phyloP scores from a whole-genome alignment of 2,888 invertebrate genomes.

The Trichopria drosophilae region DNA sequence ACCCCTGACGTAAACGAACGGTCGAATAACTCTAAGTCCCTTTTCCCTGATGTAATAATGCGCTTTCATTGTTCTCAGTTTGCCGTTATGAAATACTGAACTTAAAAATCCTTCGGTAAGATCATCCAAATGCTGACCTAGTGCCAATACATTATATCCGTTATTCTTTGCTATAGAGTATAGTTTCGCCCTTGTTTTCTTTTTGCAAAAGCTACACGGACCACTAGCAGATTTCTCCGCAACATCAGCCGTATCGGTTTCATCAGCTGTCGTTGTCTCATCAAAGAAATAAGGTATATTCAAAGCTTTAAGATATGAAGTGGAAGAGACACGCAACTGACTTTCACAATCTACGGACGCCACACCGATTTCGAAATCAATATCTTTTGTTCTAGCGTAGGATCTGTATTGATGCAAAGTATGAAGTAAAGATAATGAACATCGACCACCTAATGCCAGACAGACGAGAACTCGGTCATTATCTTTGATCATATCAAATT shows the following conservation, averaged over 20 bases:
- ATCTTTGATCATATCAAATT: slow-evolving; percentile 81
- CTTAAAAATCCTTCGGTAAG: slow-evolving; percentile 81
- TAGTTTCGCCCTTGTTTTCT: slow-evolving; percentile 73
- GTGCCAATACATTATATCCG: slow-evolving; percentile 83
- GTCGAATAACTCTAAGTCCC: slow-evolving; percentile 80
- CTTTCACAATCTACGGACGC: slow-evolving; percentile 76
- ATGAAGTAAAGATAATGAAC: slow-evolving; percentile 83
- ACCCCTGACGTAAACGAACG: slow-evolving; percentile 84
- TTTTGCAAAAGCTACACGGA: slow-evolving; percentile 72
- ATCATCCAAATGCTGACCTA: slow-evolving; percentile 86
- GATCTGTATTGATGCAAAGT: slow-evolving; percentile 83
- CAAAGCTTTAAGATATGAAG: slow-evolving; percentile 62
- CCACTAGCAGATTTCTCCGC: slow-evolving; percentile 46
- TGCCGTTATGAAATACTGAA: slow-evolving; percentile 80
- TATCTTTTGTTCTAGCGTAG: slow-evolving; percentile 73
- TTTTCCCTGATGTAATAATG: slow-evolving; percentile 81
- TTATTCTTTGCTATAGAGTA: slow-evolving; percentile 75
- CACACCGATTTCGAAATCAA: slow-evolving; percentile 73
- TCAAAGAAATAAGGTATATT: slow-evolving; percentile 67
- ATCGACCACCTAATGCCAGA: slow-evolving; percentile 71
- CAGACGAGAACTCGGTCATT: slow-evolving; percentile 84
- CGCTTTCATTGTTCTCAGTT: slow-evolving; percentile 76
- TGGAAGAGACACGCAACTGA: slow-evolving; percentile 64
- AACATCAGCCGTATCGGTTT: slow-evolving; percentile 60
- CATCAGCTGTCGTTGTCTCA: slow-evolving; percentile 67